A percentile compares a stretch with the other conserved stretches of the same genome.
Evolutionary conservation across 1,140 invertebrate genomes (phyloP).

Genomic region (Sitobion miscanthi): DNA sequence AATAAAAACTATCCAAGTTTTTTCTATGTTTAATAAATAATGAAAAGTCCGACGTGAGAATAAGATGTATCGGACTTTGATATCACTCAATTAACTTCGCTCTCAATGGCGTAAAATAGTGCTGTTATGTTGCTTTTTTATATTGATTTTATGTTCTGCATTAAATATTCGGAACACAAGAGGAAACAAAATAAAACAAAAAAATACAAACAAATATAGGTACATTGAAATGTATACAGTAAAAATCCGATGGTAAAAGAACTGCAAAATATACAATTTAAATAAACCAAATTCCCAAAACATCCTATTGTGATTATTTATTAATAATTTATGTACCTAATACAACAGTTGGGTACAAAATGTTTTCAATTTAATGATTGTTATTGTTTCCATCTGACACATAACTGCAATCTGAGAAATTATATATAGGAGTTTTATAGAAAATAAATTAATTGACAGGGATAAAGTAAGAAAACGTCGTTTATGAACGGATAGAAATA

Average conservation of each 20-base stretch:
- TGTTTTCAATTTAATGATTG: not conserved
- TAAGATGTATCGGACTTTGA: not conserved
- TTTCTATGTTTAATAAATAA: constrained; percentile 19
- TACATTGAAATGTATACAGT: not conserved
- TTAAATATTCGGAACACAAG: not conserved
- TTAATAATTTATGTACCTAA: not conserved
- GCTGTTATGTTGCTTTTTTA: not conserved
- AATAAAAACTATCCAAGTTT: not conserved
- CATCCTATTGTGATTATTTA: not conserved
- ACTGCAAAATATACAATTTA: not conserved
- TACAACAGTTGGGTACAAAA: not conserved
- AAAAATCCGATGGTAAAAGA: not conserved
- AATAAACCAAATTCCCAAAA: not conserved
- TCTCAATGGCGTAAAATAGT: not conserved
- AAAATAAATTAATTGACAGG: not conserved
- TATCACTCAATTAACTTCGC: not conserved
- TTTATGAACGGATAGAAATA: not conserved
- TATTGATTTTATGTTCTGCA: constrained; percentile 3
- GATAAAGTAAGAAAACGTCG: not conserved
- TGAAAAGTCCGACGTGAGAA: not conserved
- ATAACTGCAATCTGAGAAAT: not conserved
- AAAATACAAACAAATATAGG: not conserved
- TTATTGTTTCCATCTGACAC: not conserved
- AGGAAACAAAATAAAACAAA: not conserved
- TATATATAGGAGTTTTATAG: not conserved